A percentile compares a stretch with the other conserved stretches of the same genome.
phyloP scores from a whole-genome alignment of 1,140 invertebrate genomes.

The Drosophila subobscura region DNA sequence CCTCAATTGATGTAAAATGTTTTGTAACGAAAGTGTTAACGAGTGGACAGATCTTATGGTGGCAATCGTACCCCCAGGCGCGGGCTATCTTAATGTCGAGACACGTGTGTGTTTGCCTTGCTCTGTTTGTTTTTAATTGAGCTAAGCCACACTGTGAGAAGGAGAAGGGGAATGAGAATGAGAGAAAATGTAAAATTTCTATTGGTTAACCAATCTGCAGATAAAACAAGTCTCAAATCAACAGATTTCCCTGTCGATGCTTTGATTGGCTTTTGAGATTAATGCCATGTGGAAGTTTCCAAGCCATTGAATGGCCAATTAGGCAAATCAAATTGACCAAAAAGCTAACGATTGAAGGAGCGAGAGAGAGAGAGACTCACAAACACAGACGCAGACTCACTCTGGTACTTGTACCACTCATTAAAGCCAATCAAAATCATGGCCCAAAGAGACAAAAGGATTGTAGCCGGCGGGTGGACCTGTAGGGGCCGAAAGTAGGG shows the following conservation, averaged over 20 bases:
- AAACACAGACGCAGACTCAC: background rate
- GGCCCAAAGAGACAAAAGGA: conserved; percentile 17
- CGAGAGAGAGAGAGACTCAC: background rate
- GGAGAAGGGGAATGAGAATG: background rate
- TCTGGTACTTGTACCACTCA: too few species aligned
- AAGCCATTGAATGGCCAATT: conserved; percentile 36
- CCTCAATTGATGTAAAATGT: background rate
- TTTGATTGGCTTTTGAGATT: background rate
- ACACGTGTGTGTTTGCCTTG: too few species aligned
- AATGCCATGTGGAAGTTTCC: conserved; percentile 15
- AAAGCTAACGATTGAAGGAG: conserved; percentile 3
- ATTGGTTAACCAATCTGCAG: conserved; percentile 1
- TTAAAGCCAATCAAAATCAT: conserved; percentile 45
- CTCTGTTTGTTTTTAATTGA: too few species aligned
- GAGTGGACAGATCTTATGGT: too few species aligned
- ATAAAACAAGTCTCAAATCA: conserved; percentile 4
- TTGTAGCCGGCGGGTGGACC: background rate
- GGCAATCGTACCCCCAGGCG: too few species aligned
- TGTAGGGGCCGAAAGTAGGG: too few species aligned
- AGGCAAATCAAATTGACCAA: conserved; percentile 49
- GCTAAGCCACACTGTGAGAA: background rate
- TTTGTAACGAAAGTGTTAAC: too few species aligned
- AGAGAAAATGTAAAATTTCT: background rate
- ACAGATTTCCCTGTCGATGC: background rate
- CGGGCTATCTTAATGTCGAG: too few species aligned